phyloP scores from a whole-genome alignment of 2,888 invertebrate species.

The Melieria omissa region DNA sequence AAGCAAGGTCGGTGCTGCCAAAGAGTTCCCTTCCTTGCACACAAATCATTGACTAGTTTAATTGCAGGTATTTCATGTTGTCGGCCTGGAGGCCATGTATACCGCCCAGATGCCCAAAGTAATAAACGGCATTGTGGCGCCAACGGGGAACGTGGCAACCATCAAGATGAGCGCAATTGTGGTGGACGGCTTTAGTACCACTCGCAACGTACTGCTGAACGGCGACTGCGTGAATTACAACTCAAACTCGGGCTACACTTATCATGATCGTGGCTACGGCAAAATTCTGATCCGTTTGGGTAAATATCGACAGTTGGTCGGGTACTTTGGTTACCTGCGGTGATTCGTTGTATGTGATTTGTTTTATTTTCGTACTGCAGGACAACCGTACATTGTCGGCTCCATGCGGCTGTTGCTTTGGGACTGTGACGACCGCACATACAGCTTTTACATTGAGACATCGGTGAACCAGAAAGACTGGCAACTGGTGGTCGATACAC shows the following conservation, averaged over 20 bases:
- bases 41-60: neutral
- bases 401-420: constrained; percentile 91
- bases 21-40: no score
- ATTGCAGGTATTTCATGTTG: constrained; percentile 85
- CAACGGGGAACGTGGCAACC: constrained; percentile 91
- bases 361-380: constrained; percentile 49
- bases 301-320: constrained; percentile 36
- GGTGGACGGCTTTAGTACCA: no score
- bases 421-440: constrained; percentile 98
- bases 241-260: constrained; percentile 98
- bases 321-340: no score
- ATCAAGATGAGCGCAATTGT: constrained; percentile 90
- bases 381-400: constrained; percentile 92
- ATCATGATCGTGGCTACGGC: constrained; percentile 94
- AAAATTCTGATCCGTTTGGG: constrained; percentile 94
- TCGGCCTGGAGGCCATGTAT: constrained; percentile 90
- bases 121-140: constrained; percentile 80
- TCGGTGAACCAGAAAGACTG: constrained; percentile 93
- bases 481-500: constrained; percentile 90
- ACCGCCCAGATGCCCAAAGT: constrained; percentile 81
- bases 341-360: neutral
- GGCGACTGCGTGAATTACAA: constrained; percentile 95
- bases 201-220: constrained; percentile 94
- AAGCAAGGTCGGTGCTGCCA: constrained; percentile 75
- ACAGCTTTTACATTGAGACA: constrained; percentile 96